These are phyloP conservation scores for Wasmannia auropunctata DNA, from an alignment of 1,140 invertebrate species.

Conservation along the genomic window DNA sequence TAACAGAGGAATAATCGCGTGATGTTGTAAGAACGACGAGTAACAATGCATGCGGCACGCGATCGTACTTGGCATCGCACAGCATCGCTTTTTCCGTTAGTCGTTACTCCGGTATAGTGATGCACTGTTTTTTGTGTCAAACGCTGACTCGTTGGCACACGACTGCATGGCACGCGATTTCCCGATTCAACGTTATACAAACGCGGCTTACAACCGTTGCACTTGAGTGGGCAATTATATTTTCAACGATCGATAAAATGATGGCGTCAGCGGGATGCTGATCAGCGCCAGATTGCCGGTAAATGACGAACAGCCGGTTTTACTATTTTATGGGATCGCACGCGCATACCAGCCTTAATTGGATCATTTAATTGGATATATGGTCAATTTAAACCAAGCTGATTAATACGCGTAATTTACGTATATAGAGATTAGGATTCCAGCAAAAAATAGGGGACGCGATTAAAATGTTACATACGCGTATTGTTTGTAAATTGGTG, in stretches of 20 bases:
- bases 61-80: conserved; percentile 32
- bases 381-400: neutral
- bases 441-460: neutral
- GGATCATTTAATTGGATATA: conserved; percentile 61
- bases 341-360: conserved; percentile 55
- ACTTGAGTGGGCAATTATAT: conserved; percentile 65
- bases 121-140: conserved; percentile 32
- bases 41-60: conserved; percentile 39
- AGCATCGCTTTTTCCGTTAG: conserved; percentile 36
- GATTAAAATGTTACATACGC: neutral
- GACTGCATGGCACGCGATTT: conserved; percentile 38
- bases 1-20: conserved; percentile 40
- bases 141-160: conserved; percentile 36
- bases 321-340: conserved; percentile 57
- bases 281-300: conserved; percentile 49
- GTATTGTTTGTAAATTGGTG: neutral
- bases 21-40: conserved; percentile 18
- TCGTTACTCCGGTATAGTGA: conserved; percentile 36
- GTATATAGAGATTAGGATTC: conserved; percentile 20
- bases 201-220: conserved; percentile 39
- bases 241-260: conserved; percentile 64
- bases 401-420: conserved; percentile 5
- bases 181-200: conserved; percentile 2
- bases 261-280: conserved; percentile 54
- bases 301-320: conserved; percentile 59